phyloP scores from a whole-genome alignment of 2,113 vertebrate species.

The Neogale vison region DNA sequence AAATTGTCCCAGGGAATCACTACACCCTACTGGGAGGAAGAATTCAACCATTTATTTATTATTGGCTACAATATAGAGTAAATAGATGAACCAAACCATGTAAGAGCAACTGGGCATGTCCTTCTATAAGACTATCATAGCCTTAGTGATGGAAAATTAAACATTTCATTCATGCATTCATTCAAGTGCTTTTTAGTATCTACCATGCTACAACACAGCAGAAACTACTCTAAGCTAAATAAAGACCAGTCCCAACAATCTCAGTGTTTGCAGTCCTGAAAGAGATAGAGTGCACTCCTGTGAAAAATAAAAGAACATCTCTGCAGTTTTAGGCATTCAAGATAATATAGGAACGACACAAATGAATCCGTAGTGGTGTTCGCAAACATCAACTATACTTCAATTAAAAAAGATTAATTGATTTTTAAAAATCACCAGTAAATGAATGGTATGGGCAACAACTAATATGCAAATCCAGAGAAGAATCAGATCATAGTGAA shows the following conservation, averaged over 20 bases:
- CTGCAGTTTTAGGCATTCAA: neutral
- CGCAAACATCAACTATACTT: neutral
- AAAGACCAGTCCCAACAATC: neutral
- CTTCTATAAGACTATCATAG: neutral
- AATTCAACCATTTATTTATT: slow-evolving; percentile 58
- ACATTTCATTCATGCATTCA: slow-evolving; percentile 14
- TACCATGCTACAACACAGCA: neutral
- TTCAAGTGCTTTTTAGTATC: neutral
- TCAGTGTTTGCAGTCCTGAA: neutral
- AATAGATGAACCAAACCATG: slow-evolving; percentile 36
- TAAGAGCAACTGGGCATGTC: neutral
- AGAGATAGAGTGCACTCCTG: neutral
- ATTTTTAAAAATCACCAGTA: neutral
- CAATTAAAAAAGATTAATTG: neutral
- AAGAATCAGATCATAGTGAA: neutral
- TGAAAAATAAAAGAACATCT: neutral
- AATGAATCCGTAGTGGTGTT: neutral
- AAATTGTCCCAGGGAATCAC: slow-evolving; percentile 48
- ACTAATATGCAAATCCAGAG: neutral
- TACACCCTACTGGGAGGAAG: neutral
- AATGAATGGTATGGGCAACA: neutral
- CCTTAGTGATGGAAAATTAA: slow-evolving; percentile 34
- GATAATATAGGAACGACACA: neutral
- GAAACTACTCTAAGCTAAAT: neutral
- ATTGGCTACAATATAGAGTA: neutral